Base-by-base conservation (phyloP, 2,113 vertebrate genomes). In the Phalacrocorax aristotelis region DNA sequence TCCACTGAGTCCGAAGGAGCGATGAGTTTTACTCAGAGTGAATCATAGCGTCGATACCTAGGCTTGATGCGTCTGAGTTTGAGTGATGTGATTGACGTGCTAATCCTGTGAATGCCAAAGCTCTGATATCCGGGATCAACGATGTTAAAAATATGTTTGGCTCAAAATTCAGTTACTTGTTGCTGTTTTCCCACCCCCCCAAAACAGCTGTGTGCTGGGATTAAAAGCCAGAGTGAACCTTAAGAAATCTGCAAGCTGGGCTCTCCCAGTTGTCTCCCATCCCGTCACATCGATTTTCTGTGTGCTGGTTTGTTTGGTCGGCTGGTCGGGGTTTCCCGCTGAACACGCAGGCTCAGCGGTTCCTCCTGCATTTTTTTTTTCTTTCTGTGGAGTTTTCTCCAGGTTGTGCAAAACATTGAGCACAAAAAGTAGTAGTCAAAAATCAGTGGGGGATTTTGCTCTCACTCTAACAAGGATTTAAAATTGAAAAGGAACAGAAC, bases 201-300 rank as follows among this genome's bases (percentile, higher is more conserved):
- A 38, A 30, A 95, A 29, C 72, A 91, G 65, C 83, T 78, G 23
- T 36, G 74, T 81, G 46, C 87, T 93, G 61, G 42, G 91, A 87
- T 90, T 90, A 90, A 93, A 94, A 87, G 86, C 92, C 85, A 90
- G 89, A 87, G 82, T 83, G 81, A 96, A 93, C 78, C 91, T 94
- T 84, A 27, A 91, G 85, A 71, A 78, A 51, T 81, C 32, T 95
- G 77, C 42, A 42, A 32, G 58, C 61, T 90, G 90, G 84, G 5
- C 60, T 83, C 44, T 62, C 12, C n/a, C 40, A 30, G 46, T 62
- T 10, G 2, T 84, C 60, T 78, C 52, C 68, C 38, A 9, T 76
- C 60, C 91, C 1, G 25, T 46, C 81, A 32, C 34, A 16, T 52
- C 40, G 49, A 12, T 25, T 1, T 69, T 94, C 92, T 96, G 92